phyloP scores from a whole-genome alignment of 1,140 invertebrate species.

The Contarinia nasturtii region DNA sequence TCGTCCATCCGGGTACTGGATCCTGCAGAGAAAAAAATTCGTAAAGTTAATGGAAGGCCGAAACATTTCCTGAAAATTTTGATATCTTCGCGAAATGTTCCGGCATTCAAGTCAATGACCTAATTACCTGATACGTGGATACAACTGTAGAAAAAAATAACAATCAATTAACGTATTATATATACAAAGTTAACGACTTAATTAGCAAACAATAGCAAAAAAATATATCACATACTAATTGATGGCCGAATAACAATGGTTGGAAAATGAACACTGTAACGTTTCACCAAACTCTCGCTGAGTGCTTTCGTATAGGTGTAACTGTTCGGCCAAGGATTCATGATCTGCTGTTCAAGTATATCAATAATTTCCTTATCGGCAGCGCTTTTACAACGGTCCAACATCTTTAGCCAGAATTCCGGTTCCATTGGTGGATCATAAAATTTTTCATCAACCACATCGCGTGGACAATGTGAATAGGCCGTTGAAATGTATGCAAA shows the following conservation, averaged over 20 bases:
- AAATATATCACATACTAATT: slow-evolving; percentile 24
- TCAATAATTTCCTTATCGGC: slow-evolving; percentile 17
- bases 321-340: slow-evolving; percentile 34
- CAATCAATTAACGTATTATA: too few species aligned
- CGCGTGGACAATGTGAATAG: slow-evolving; percentile 34
- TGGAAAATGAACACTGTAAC: slow-evolving; percentile 30
- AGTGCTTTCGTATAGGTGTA: slow-evolving; percentile 44
- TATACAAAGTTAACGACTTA: too few species aligned
- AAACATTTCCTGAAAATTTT: too few species aligned
- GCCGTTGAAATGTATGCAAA: slow-evolving; percentile 44
- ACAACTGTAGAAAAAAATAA: too few species aligned
- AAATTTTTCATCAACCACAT: slow-evolving; percentile 33
- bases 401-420: slow-evolving; percentile 29
- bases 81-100: too few species aligned
- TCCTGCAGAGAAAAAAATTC: too few species aligned
- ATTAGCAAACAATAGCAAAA: too few species aligned
- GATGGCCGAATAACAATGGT: slow-evolving; percentile 51
- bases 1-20: neutral
- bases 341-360: slow-evolving; percentile 39
- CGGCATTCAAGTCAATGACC: too few species aligned
- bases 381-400: neutral
- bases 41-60: too few species aligned
- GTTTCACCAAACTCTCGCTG: slow-evolving; percentile 31
- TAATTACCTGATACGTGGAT: too few species aligned
- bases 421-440: slow-evolving; percentile 31